A percentile compares a stretch with the other conserved stretches of the same genome.
Conservation (phyloP, 1,140 invertebrate genomes). For the Kradibia gibbosae region DNA sequence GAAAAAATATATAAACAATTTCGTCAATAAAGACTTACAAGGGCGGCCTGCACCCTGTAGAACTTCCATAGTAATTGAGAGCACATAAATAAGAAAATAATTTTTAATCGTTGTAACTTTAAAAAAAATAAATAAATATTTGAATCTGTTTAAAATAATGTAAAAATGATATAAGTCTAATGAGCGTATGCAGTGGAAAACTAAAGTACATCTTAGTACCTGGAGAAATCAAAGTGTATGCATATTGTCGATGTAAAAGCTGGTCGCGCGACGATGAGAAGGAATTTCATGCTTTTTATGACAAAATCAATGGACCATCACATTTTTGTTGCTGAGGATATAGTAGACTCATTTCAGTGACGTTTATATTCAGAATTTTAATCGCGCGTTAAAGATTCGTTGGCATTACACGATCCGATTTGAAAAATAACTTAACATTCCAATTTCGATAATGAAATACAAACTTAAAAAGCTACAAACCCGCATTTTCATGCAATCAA, state of each 20-base stretch:
- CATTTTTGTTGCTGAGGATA: slow-evolving; percentile 17
- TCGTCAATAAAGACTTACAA: no score
- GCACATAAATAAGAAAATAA: no score
- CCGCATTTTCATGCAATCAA: no score
- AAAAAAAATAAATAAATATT: no score
- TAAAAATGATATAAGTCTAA: no score
- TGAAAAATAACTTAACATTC: not conserved
- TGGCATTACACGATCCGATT: not conserved
- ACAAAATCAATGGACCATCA: not conserved
- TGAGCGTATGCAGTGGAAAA: no score
- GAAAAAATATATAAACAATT: no score
- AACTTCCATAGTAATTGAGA: no score
- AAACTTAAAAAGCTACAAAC: not conserved
- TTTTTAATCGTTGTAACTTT: no score
- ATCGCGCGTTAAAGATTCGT: not conserved
- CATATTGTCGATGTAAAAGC: not conserved
- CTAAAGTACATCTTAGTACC: no score
- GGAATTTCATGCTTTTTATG: slow-evolving; percentile 8
- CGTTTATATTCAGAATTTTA: not conserved
- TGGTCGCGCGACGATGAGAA: slow-evolving; percentile 7
- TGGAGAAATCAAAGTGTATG: not conserved
- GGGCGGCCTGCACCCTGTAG: no score
- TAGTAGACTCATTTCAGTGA: not conserved
- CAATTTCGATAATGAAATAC: not conserved
- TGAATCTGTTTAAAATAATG: no score